A percentile compares a stretch with the other conserved stretches of the same genome.
phyloP scores from a whole-genome alignment of 2,888 invertebrate genomes.

The Lepidocyrtoides sp. region DNA sequence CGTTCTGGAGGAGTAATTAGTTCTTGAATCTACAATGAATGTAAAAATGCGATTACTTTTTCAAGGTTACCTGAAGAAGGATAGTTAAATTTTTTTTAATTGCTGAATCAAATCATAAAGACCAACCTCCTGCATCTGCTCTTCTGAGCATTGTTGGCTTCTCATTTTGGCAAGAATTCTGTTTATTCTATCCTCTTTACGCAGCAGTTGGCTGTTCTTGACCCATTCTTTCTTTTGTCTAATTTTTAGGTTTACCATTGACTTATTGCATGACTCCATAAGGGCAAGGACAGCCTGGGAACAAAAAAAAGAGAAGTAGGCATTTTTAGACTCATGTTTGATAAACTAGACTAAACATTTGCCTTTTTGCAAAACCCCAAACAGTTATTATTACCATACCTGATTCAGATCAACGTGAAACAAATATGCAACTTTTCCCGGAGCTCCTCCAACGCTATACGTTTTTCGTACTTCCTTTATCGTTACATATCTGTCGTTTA shows the following conservation, averaged over 20 bases:
- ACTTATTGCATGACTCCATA: conserved; percentile 91
- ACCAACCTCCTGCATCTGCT: conserved; percentile 92
- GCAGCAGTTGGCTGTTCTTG: conserved; percentile 93
- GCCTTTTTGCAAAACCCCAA: not conserved
- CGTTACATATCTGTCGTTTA: conserved; percentile 92
- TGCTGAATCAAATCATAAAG: not conserved
- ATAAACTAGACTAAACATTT: not conserved
- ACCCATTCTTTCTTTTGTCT: conserved; percentile 90
- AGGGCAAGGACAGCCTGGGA: conserved; percentile 89
- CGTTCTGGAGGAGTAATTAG: conserved; percentile 95
- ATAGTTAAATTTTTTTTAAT: too few relatives aligned
- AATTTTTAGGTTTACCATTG: conserved; percentile 90
- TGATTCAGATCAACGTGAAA: conserved; percentile 92
- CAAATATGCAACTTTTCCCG: conserved; percentile 93
- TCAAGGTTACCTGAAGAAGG: too few relatives aligned
- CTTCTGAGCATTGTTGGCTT: conserved; percentile 92
- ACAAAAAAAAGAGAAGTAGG: too few relatives aligned
- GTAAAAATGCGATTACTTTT: not conserved
- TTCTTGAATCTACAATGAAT: conserved; percentile 90
- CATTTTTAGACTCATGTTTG: not conserved
- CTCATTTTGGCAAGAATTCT: conserved; percentile 93
- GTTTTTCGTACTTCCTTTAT: conserved; percentile 91
- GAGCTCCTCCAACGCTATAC: conserved; percentile 91
- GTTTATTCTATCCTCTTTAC: conserved; percentile 95
- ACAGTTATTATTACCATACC: conserved; percentile 86